These are phyloP conservation scores for Takifugu ocellatus DNA, from an alignment of 2,797 vertebrate species.

Conservation along the genomic window DNA sequence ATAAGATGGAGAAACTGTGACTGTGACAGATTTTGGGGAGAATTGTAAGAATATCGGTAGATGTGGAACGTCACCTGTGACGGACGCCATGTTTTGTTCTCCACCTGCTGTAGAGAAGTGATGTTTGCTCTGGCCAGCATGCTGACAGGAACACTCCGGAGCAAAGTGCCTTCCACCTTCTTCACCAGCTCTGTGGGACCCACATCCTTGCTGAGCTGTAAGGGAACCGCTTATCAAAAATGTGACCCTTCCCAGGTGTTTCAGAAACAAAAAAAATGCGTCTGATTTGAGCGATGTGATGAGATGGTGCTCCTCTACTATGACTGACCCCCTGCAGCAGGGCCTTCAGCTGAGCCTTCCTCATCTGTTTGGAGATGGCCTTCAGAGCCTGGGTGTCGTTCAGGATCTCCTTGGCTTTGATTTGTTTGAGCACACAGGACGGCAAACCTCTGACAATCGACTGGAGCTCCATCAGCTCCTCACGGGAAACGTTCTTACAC, in stretches of 20 bases:
- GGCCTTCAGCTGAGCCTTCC: conserved; percentile 58
- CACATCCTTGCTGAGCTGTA: conserved; percentile 48
- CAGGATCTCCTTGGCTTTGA: conserved; percentile 49
- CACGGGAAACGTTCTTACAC: conserved; percentile 27
- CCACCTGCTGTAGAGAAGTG: conserved; percentile 53
- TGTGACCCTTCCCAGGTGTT: too few species aligned
- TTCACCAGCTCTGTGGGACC: conserved; percentile 49
- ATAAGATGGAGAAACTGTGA: neutral
- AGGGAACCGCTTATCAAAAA: conserved; percentile 1
- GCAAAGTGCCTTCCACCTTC: conserved; percentile 44
- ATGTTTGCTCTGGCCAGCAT: conserved; percentile 51
- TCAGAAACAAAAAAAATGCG: too few species aligned
- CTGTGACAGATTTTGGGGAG: neutral
- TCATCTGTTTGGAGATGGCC: conserved; percentile 52
- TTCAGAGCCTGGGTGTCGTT: conserved; percentile 40
- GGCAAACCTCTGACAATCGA: conserved; percentile 50
- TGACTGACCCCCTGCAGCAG: conserved; percentile 64
- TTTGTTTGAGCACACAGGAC: conserved; percentile 37
- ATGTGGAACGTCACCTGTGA: conserved; percentile 59
- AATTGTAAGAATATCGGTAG: neutral
- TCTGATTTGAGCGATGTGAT: too few species aligned
- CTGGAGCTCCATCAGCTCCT: conserved; percentile 53
- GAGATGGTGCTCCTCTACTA: neutral
- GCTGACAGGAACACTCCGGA: conserved; percentile 51
- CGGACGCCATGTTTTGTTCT: conserved; percentile 46